Conservation (phyloP, 2,888 invertebrate genomes). For the Neuroscelio doddi region DNA sequence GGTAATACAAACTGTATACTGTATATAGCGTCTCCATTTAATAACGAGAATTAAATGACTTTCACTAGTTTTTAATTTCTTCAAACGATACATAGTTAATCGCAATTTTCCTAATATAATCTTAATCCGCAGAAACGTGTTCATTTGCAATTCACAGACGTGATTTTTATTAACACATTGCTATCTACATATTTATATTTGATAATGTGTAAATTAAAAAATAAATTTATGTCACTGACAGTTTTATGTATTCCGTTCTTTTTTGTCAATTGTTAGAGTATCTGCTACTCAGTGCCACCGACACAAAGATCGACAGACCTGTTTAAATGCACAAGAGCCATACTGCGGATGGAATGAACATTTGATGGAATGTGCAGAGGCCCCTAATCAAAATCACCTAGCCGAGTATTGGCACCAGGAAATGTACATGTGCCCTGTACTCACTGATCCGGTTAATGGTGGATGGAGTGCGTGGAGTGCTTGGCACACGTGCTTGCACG, state of each 20-base stretch:
- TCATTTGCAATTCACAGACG: conserved; percentile 1
- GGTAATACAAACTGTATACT: conserved; percentile 45
- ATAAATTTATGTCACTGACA: conserved; percentile 1
- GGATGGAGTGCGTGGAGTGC: conserved; percentile 91
- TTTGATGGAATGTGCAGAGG: conserved; percentile 81
- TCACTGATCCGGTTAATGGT: conserved; percentile 82
- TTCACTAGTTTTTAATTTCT: too few species aligned
- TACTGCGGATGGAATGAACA: conserved; percentile 95
- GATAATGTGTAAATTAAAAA: too few species aligned
- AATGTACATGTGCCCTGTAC: conserved; percentile 80
- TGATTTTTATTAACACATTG: too few species aligned
- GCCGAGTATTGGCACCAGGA: conserved; percentile 84
- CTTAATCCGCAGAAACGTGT: too few species aligned
- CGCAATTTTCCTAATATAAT: too few species aligned
- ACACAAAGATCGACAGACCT: conserved; percentile 80
- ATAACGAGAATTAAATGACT: background rate
- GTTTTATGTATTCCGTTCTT: background rate
- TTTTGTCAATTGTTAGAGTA: conserved; percentile 73
- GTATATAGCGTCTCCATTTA: conserved; percentile 4
- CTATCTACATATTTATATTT: too few species aligned
- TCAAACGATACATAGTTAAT: too few species aligned
- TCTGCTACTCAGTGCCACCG: conserved; percentile 86
- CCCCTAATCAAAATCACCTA: conserved; percentile 78
- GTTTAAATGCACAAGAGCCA: conserved; percentile 90
- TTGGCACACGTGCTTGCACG: conserved; percentile 87